phyloP scores from a whole-genome alignment of 2,113 vertebrate species.

The Halcyon malimbica region DNA sequence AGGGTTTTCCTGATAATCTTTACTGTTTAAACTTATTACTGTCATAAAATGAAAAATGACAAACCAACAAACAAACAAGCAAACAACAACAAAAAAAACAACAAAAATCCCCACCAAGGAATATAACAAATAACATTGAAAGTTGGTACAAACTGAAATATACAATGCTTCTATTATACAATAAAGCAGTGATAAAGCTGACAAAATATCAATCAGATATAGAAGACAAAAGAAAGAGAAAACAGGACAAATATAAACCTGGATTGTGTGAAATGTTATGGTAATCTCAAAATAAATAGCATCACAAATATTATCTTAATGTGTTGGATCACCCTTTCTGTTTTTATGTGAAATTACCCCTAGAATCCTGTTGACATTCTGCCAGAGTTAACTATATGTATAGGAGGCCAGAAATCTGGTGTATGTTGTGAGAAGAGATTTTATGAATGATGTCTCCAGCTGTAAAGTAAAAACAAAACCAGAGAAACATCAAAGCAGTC shows the following conservation, averaged over 20 bases:
- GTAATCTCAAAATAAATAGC: not conserved
- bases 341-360: not conserved
- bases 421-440: not conserved
- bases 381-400: not conserved
- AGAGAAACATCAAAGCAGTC: not conserved
- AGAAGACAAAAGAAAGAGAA: not conserved
- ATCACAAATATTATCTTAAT: not conserved
- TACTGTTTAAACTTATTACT: not conserved
- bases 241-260: not conserved
- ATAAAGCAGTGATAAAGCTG: not conserved
- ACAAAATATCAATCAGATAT: not conserved
- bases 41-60: not conserved
- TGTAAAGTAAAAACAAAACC: not conserved
- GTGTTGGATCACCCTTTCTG: not conserved
- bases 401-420: not conserved
- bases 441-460: not conserved
- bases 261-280: not conserved
- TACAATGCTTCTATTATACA: not conserved
- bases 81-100: not conserved
- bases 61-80: accelerated
- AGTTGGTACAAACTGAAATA: not conserved
- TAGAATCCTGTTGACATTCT: not conserved
- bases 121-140: not conserved
- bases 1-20: not conserved
- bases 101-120: not conserved